Conservation (phyloP, 2,113 vertebrate species). For the Poeciliopsis occidentalis region DNA sequence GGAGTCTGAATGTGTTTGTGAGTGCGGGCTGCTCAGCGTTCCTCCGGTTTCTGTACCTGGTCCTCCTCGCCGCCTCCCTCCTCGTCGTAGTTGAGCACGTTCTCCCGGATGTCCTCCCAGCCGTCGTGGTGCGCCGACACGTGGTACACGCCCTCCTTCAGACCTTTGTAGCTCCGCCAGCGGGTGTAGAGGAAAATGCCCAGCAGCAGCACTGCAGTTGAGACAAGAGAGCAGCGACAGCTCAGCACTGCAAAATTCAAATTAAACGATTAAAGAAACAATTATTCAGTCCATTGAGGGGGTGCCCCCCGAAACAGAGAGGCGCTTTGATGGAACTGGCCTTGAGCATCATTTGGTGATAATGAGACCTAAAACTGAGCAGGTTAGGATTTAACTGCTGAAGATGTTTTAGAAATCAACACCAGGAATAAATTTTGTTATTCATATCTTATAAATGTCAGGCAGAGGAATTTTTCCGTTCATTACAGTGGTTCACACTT, state of each 20-base stretch:
- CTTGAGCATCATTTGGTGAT: conserved; percentile 26
- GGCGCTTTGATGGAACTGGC: conserved; percentile 22
- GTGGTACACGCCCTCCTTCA: too few species aligned
- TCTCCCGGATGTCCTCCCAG: conserved; percentile 90
- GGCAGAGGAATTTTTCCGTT: not conserved
- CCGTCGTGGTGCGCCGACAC: too few species aligned
- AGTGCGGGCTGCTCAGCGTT: not conserved
- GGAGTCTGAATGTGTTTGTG: not conserved
- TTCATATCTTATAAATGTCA: not conserved
- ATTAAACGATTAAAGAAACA: too few species aligned
- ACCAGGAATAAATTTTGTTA: not conserved
- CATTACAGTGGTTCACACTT: not conserved
- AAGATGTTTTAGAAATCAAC: not conserved
- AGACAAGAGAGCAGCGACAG: too few species aligned
- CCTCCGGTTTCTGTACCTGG: conserved; percentile 77
- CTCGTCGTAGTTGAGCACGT: conserved; percentile 89
- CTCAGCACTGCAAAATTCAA: too few species aligned
- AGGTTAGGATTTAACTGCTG: not conserved
- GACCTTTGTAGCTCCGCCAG: too few species aligned
- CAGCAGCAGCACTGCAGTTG: too few species aligned
- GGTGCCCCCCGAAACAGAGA: conserved; percentile 3
- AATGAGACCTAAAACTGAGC: conserved; percentile 13
- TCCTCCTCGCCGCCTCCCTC: conserved; percentile 91
- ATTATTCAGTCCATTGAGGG: conserved; percentile 37
- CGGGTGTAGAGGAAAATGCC: too few species aligned